Base-by-base conservation (phyloP, 2,113 vertebrate species). In the Oriolus oriolus region DNA sequence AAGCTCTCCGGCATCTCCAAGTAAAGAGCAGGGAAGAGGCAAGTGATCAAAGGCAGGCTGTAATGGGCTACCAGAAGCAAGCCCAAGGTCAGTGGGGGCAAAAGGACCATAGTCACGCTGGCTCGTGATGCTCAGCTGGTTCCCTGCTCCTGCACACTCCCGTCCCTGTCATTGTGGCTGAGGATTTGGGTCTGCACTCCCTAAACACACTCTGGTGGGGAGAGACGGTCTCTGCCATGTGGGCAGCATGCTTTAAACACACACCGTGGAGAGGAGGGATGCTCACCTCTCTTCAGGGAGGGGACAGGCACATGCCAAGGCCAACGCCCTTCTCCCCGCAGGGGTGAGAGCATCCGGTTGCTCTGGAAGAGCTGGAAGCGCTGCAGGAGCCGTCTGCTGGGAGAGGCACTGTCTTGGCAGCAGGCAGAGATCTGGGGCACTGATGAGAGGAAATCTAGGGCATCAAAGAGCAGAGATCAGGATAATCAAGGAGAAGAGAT, bases 401-500 rank as follows among this genome's bases (percentile, higher is more conserved):
- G 69, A 84, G 71, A 76, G 52, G 20, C 59, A 35, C 2, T 0
- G 33, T 26, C 49, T 63, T 92, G 47, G 42, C 91, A 86, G 68
- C 89, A 84, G 52, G 39, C 7, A 5, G 59, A 95, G 85, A 92
- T 95, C 75, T 95, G 59, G 79, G 83, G 92, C 94, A 86, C 59
- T 22, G 82, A 74, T 75, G 88, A 90, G 57, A 8, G 6, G 61
- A 87, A 93, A 95, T 90, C 78, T 84, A 91, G 93, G 93, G 82
- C 85, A 90, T 82, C 87, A 84, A 77, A 86, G 61, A 93, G 82
- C 65, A 79, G 82, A 84, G 56, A 87, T 87, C 1, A n/a, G 74
- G 84, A 84, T 84, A 89, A 93, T 92, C 39, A 93, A 87, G 87
- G 59, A 88, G 80, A 53, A 49, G 68, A 70, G 80, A 89, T 95